Evolutionary conservation across 2,888 invertebrate genomes (phyloP).

Genomic region (Drosophila emarginata): DNA sequence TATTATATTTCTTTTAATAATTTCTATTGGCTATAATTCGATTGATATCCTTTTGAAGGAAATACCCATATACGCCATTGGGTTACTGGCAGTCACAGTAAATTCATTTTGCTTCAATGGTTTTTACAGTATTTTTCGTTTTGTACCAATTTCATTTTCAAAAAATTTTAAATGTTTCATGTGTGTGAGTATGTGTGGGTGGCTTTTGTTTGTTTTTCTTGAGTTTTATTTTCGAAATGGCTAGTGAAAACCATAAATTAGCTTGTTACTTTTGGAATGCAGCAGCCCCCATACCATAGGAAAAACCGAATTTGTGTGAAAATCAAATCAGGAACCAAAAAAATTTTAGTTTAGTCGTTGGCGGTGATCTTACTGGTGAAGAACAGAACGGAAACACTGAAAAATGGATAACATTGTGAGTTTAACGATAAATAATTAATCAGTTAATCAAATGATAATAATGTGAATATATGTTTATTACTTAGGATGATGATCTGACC

Average conservation of each 20-base stretch:
- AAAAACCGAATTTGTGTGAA: conserved; percentile 16
- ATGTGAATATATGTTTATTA: background rate
- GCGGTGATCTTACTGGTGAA: conserved; percentile 70
- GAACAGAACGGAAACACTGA: conserved; percentile 53
- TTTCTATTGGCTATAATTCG: background rate
- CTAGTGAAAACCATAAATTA: conserved; percentile 74
- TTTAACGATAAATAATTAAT: conserved; percentile 2
- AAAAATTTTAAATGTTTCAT: conserved; percentile 28
- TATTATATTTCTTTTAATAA: too few species aligned
- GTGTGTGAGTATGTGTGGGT: conserved; percentile 21
- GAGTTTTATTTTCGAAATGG: conserved; percentile 65
- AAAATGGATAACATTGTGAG: conserved; percentile 75
- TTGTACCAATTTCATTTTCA: conserved; percentile 7
- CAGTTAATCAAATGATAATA: background rate
- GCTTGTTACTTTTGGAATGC: conserved; percentile 78
- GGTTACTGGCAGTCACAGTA: conserved; percentile 38
- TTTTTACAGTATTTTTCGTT: conserved; percentile 76
- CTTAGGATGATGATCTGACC: conserved; percentile 93
- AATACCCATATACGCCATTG: conserved; percentile 13
- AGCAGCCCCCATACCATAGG: conserved; percentile 26
- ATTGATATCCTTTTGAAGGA: background rate
- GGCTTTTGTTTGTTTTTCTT: conserved; percentile 47
- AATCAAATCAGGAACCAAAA: conserved; percentile 48
- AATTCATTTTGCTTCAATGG: conserved; percentile 23
- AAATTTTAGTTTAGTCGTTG: conserved; percentile 63